Evolutionary conservation across 2,888 invertebrate species (phyloP).

Genomic region (Caenorhabditis sp.): DNA sequence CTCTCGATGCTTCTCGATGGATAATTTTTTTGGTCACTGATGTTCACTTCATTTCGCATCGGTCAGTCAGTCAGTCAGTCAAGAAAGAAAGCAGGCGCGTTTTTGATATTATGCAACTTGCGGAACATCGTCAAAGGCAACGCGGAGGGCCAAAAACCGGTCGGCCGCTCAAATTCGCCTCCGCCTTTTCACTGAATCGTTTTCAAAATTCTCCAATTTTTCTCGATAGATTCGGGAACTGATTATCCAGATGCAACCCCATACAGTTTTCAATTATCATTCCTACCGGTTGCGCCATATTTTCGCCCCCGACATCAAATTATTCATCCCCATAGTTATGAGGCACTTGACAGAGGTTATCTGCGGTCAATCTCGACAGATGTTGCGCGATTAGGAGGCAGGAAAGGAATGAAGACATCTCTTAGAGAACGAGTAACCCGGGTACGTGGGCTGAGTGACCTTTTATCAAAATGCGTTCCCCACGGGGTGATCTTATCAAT

Average conservation of each 20-base stretch:
- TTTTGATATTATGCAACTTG: conserved; percentile 54
- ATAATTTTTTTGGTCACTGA: conserved; percentile 33
- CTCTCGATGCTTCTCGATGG: not conserved
- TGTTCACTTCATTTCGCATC: conserved; percentile 41
- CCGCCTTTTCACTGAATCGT: conserved; percentile 24
- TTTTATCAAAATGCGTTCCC: conserved; percentile 45
- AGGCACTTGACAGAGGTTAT: conserved; percentile 46
- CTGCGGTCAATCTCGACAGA: conserved; percentile 53
- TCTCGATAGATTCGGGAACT: not conserved
- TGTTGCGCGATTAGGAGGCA: conserved; percentile 45
- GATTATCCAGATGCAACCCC: too few species aligned
- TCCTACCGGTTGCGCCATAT: conserved; percentile 17
- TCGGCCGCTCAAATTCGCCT: conserved; percentile 20
- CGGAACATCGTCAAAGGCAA: conserved; percentile 49
- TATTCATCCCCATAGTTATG: conserved; percentile 39
- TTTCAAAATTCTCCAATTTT: conserved; percentile 23
- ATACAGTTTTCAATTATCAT: conserved; percentile 1
- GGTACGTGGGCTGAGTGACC: conserved; percentile 16
- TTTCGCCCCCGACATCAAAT: conserved; percentile 24
- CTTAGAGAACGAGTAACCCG: conserved; percentile 7
- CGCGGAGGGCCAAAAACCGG: conserved; percentile 24
- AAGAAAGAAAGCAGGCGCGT: conserved; percentile 10
- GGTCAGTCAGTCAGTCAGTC: conserved; percentile 18
- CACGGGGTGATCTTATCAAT: conserved; percentile 25
- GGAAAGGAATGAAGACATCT: conserved; percentile 51